Conservation (phyloP, 2,113 vertebrate species). For the Ardeotis arabs region DNA sequence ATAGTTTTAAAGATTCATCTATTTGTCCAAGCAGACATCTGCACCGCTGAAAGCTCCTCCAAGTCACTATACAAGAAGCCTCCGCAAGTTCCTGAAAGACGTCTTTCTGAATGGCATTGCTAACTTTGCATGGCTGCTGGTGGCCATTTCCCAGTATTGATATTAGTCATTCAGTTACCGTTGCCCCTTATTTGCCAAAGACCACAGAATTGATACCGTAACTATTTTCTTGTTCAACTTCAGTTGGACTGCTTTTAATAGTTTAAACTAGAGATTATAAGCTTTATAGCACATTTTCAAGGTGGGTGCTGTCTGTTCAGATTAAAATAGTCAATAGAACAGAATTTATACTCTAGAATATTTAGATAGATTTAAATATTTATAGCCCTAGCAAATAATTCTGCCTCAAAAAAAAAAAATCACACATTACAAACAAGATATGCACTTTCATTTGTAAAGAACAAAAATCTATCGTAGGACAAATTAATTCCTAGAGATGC, state of each 20-base stretch:
- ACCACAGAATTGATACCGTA: not conserved
- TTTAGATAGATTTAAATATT: not conserved
- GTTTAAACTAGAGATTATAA: not conserved
- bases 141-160: not conserved
- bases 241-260: not conserved
- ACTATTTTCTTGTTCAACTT: not conserved
- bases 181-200: not conserved
- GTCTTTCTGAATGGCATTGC: not conserved
- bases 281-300: not conserved
- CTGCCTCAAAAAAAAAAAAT: not conserved
- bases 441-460: not conserved
- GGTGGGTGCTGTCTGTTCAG: not conserved
- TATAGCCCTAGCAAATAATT: not conserved
- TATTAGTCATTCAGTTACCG: not conserved
- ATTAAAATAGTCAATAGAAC: not conserved
- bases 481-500: not conserved
- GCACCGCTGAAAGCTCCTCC: not conserved
- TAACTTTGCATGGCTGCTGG: not conserved
- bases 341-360: not conserved
- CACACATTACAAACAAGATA: not conserved
- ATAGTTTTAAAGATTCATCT: constrained; percentile 6
- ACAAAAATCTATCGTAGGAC: not conserved
- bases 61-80: not conserved
- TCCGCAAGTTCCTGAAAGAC: not conserved
- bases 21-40: not conserved